Percentiles rank a stretch among this genome's conserved stretches.
phyloP scores from a whole-genome alignment of 2,888 invertebrate genomes.

The Bimastos eiseni region DNA sequence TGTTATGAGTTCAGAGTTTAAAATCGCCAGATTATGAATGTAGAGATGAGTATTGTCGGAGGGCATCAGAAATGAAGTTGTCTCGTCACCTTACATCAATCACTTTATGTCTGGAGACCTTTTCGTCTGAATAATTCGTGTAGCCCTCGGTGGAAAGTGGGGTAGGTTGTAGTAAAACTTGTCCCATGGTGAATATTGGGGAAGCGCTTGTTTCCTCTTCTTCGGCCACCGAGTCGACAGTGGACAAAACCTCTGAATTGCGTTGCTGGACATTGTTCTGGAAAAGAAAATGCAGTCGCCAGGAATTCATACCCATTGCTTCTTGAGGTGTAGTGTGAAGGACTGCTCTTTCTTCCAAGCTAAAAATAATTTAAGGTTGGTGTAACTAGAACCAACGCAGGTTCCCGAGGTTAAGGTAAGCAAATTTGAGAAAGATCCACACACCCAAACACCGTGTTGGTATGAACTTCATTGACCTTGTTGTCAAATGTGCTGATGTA shows the following conservation, averaged over 20 bases:
- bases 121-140: neutral
- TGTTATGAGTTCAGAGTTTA: neutral
- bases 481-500: too few species aligned
- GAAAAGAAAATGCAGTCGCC: too few species aligned
- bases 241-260: too few species aligned
- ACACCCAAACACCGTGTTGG: neutral
- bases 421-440: neutral
- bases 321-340: too few species aligned
- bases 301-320: too few species aligned
- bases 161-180: neutral
- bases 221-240: too few species aligned
- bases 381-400: too few species aligned
- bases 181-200: neutral
- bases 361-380: too few species aligned
- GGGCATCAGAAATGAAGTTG: neutral
- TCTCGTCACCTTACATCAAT: neutral
- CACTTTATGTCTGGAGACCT: neutral
- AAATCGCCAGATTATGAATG: neutral
- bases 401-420: neutral
- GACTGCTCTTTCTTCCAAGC: too few species aligned
- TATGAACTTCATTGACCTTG: neutral
- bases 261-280: too few species aligned
- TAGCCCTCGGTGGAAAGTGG: too few species aligned
- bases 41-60: neutral
- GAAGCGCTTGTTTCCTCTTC: neutral